Percentiles rank a stretch among this genome's conserved stretches.
phyloP scores from a whole-genome alignment of 1,140 invertebrate genomes.

The Drosophila pallidifrons region DNA sequence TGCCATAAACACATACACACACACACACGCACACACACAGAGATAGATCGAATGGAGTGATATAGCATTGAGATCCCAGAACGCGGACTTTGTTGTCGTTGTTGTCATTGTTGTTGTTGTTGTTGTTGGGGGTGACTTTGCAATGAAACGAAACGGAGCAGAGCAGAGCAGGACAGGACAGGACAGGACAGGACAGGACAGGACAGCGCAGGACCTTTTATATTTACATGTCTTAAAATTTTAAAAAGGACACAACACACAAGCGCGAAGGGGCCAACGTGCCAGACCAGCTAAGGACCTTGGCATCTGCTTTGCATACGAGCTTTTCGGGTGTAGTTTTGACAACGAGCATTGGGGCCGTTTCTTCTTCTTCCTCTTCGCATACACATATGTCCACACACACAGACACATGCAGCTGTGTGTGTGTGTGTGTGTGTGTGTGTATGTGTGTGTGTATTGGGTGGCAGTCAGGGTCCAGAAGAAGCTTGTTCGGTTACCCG shows the following conservation, averaged over 20 bases:
- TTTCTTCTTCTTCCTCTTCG: conserved; percentile 4
- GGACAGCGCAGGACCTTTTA: conserved; percentile 80
- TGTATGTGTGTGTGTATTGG: conserved; percentile 68
- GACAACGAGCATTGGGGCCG: conserved; percentile 71
- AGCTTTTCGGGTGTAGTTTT: conserved; percentile 73
- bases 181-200: conserved; percentile 61
- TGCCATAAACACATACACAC: conserved; percentile 23
- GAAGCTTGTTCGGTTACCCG: conserved; percentile 46
- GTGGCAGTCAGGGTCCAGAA: conserved; percentile 57
- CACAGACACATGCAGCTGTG: conserved; percentile 22
- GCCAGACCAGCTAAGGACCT: conserved; percentile 63
- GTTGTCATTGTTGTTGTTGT: background rate
- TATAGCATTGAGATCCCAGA: conserved; percentile 71
- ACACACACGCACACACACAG: conserved; percentile 19
- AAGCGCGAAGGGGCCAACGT: conserved; percentile 14
- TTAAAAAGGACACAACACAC: conserved; percentile 55
- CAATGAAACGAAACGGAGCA: conserved; percentile 7
- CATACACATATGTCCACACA: conserved; percentile 3
- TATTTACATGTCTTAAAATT: conserved; percentile 84
- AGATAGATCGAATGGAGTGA: conserved; percentile 69
- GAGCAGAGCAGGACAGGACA: conserved; percentile 45
- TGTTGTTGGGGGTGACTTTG: conserved; percentile 43
- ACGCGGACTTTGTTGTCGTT: conserved; percentile 52
- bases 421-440: conserved; percentile 60
- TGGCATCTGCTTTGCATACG: conserved; percentile 72